Evolutionary conservation across 2,113 vertebrate species (phyloP), one percentile per base, ranked within the genome.

Genomic region (Hippolais icterina): DNA sequence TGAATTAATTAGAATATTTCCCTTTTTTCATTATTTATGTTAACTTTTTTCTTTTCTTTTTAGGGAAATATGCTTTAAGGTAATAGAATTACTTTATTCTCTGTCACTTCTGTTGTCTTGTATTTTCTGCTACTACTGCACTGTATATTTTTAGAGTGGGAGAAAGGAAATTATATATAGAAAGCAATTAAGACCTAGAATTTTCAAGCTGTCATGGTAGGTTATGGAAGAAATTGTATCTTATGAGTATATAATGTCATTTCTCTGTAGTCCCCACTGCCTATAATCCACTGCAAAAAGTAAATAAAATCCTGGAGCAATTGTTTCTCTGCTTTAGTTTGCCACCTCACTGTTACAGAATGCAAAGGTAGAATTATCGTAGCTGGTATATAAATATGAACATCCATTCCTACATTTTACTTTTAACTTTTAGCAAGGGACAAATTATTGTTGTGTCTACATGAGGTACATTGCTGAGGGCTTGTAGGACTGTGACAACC

Each of bases 161-260:
- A 72, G 27, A 78, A 69, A 68, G 27, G 53, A 92, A 92, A 95
- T 92, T 83, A 83, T 69, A 89, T 60, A 71, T 39, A 91, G 31
- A 54, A 79, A 81, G 65, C 57, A 96, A 94, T 96, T 96, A 90
- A 92, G 61, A 86, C 25, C 54, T 89, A 85, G 72, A 82, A 94
- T 86, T 84, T 93, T 83, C 63, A 91, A 85, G 33, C 41, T 94
- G 68, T 87, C 66, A 85, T 81, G 54, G 59, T 60, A 78, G 39
- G 78, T 92, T 94, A 66, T 68, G 37, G 68, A 61, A 85, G 8
- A 94, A 94, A 75, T 75, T 75, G 39, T 94, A 78, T 87, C 39
- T 93, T 91, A 66, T 19, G 15, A 87, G 56, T 74, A 64, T 57
- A 54, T 78, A 82, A 90, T 63, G 54, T 64, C 54, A 96, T 84